Evolutionary conservation across 2,113 vertebrate genomes (phyloP).

Genomic region (Halcyon senegalensis): DNA sequence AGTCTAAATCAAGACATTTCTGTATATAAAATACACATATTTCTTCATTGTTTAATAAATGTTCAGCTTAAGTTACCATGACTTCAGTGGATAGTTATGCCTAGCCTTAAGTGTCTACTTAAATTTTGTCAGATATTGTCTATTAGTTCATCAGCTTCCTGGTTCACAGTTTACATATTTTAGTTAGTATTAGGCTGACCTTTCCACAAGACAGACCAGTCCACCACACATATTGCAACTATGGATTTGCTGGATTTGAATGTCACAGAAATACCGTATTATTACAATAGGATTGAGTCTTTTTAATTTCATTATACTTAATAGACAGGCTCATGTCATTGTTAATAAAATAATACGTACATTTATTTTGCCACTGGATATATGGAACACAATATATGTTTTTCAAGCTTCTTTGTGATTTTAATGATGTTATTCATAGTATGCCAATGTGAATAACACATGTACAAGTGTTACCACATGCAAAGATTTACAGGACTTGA

Average conservation of each 20-base stretch:
- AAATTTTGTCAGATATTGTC: neutral
- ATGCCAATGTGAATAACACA: neutral
- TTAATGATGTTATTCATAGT: neutral
- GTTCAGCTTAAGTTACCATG: neutral
- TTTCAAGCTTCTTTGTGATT: neutral
- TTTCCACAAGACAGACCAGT: neutral
- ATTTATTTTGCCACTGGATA: neutral
- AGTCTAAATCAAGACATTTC: neutral
- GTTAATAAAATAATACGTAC: neutral
- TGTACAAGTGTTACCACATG: neutral
- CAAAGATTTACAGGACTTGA: neutral
- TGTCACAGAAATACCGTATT: neutral
- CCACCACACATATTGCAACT: neutral
- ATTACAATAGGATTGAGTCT: neutral
- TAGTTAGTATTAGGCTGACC: neutral
- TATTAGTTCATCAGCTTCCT: neutral
- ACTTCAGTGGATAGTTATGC: neutral
- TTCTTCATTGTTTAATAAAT: neutral
- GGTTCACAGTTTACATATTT: neutral
- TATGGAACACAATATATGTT: accelerated
- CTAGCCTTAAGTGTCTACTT: neutral
- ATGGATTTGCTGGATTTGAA: neutral
- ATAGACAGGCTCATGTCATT: neutral
- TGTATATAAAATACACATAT: neutral
- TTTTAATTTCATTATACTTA: neutral